Evolutionary conservation across 2,888 invertebrate species (phyloP), one percentile per base, ranked within the genome.

Genomic region (Agelastica alni): DNA sequence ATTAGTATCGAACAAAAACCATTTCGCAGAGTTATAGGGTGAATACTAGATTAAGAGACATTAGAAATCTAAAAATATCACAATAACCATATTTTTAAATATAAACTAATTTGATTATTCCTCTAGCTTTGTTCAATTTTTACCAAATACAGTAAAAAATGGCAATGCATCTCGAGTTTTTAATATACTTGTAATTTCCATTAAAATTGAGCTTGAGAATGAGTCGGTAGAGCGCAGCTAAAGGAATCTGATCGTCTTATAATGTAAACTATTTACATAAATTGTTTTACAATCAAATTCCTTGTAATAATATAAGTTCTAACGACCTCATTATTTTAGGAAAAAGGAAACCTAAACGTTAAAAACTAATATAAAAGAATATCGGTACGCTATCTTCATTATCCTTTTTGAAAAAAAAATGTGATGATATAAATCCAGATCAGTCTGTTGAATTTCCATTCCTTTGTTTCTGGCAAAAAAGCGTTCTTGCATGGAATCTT

Each of bases 31-130:
- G 10, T 31, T 31, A 31, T 31, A 31, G 31, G 12, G 12, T 36
- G 14, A 3, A 16, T 3, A n/a, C 34, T 9, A 39, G n/a, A 9
- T 10, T 39, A 7, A 32, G 34, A 46, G 9, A 34, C 26, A 32
- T 34, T 20, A 41, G 28, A 46, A 55, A 36, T 41, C 20, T 47
- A 43, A 60, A 56, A 51, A 58, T 60, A 58, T 58, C 58, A 60
- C 56, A 60, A 56, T 56, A 54, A 60, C 56, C 43, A 58, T 56
- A 42, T 58, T 43, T 32, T 26, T 47, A 9, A 52, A 48, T 26
- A 45, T 16, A 46, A 54, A 46, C 32, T 53, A 52, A 44, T 48
- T 56, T 51, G 51, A 58, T 55, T 56, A 51, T 55, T 58, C 45
- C 5, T 22, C 39, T 14, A n/a, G 37, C 37, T 26, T 31, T 37